Evolutionary conservation across 1,140 invertebrate species (phyloP).

Genomic region (Penaeus indicus): DNA sequence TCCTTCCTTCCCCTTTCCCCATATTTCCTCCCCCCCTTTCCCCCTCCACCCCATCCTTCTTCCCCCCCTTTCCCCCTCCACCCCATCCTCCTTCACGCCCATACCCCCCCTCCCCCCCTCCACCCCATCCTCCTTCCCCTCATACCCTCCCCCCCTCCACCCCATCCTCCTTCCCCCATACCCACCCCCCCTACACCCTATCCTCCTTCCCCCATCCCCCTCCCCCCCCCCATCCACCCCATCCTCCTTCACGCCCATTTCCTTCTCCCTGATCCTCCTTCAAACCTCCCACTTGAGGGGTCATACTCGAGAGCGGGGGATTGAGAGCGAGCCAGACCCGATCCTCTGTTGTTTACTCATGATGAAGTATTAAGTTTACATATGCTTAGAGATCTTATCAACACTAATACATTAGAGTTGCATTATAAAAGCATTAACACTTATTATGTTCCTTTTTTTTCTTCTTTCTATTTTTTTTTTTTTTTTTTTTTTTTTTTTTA

Average conservation of each 20-base stretch:
- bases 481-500: conserved; percentile 38
- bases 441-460: conserved; percentile 50
- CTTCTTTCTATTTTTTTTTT: conserved; percentile 29
- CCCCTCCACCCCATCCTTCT: no score
- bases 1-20: no score
- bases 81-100: no score
- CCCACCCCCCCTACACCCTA: neutral
- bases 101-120: neutral
- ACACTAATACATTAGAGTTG: conserved; percentile 48
- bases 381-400: conserved; percentile 28
- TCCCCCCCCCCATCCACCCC: no score
- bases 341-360: no score
- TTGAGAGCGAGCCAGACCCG: no score
- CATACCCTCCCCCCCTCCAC: neutral
- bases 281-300: neutral
- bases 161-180: neutral
- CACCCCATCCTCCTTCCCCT: neutral
- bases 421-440: conserved; percentile 57
- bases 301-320: conserved; percentile 5
- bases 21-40: no score
- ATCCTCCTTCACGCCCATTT: no score
- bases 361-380: no score
- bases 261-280: no score
- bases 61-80: no score
- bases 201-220: neutral